Base-by-base conservation (phyloP, 2,797 vertebrate species). In the Neomorphus geoffroyi region DNA sequence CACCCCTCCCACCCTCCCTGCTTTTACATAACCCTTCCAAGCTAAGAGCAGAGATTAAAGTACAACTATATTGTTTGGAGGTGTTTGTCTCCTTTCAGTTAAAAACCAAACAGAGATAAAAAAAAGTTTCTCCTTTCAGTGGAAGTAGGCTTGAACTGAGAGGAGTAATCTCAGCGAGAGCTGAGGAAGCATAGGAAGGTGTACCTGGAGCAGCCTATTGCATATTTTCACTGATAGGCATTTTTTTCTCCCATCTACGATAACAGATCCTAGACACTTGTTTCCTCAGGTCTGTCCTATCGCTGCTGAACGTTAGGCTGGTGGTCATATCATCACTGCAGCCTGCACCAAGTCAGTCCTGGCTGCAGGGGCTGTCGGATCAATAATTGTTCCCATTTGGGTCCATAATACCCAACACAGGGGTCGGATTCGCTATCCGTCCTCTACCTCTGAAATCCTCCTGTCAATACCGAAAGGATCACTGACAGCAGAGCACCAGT, bases 391-490 rank as follows among this genome's bases (percentile, higher is more conserved):
- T 86, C 75, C 66, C 62, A 15, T 65, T 79, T 60, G 83, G 70
- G 78, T 88, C 73, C 78, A 26, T 43, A 30, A 28, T 50, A 80
- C 48, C 41, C 86, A 84, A 60, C 74, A 9, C 22, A 60, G 70
- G 54, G 46, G 35, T 41, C n/a, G 37, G 57, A 77, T 70, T 77
- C 85, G 48, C 70, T 80, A 85, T 84, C 51, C 82, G 27, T 24
- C 58, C 70, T 93, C 92, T 35, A 58, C 72, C 92, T 53, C 65
- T 50, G 86, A 88, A 94, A 84, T 46, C 91, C 86, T 88, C 81
- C 88, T 86, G 96, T 89, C 95, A 93, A 95, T 77, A 90, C 37
- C 53, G 28, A 53, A 84, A 82, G 88, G 94, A 95, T 96, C 94
- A 7, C 84, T 86, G 78, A 69, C 88, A 90, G 75, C 85, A 45